Base-by-base conservation (phyloP, 2,113 vertebrate species). In the Nesoenas mayeri region DNA sequence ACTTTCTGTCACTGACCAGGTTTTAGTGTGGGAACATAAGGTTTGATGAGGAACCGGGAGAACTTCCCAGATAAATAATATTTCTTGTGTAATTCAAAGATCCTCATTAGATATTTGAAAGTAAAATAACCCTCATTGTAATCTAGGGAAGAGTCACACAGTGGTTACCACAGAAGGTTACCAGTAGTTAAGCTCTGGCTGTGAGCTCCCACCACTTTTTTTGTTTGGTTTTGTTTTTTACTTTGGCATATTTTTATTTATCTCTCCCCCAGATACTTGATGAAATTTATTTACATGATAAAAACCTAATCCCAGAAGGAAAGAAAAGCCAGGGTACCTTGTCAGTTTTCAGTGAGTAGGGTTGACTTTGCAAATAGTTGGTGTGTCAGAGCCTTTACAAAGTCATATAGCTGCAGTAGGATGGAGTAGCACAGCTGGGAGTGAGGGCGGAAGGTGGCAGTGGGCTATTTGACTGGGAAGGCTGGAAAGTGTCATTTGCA, bases 261-360 rank as follows among this genome's bases (percentile, higher is more conserved):
- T 42, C 0, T 6, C 3, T 3, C 26, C 7, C 0, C 24, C 42
- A 4, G 4, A 54, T 11, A 65, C 48, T 65, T 85, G 25, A 29
- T 80, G 10, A 77, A 71, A 7, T 58, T 78, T 58, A 42, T 94
- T 88, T 58, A 66, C 34, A 14, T 10, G 44, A 18, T 19, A 20
- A 22, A 69, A 11, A 17, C 8, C 8, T 79, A 47, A 28, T 60
- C 32, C 28, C 11, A 36, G 32, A 62, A 74, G 28, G 51, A 75
- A 82, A 78, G 34, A 72, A 93, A 93, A 70, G 14, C 17, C 29
- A 24, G 26, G 5, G 7, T 79, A 10, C 70, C 8, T 65, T 47
- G 32, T 28, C 15, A 38, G 29, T 83, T 93, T 84, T 70, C 36
- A 16, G 28, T 36, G 44, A 29, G 12, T n/a, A 54, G 31, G 7